Base-by-base conservation (phyloP, 2,113 vertebrate genomes). In the Etia nguti region DNA sequence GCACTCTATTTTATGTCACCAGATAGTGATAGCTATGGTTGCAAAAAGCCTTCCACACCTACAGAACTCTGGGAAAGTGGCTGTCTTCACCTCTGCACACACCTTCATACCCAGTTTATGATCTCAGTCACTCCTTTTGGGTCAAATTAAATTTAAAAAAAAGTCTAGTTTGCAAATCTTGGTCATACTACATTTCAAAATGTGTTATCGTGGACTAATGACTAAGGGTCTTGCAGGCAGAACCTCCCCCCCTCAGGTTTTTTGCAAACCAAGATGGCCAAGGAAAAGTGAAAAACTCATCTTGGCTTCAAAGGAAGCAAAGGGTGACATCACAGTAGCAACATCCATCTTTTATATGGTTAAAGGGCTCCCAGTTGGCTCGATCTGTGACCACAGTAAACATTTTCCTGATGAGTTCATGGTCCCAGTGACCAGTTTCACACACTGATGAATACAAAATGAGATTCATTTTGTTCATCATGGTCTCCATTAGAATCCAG, bases 401-500 rank as follows among this genome's bases (percentile, higher is more conserved):
- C 36, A 70, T 4, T 10, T 70, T 70, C 38, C 65, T 75, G 41
- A 18, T 73, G 22, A 26, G 22, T 6, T 48, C 68, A 26, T 18
- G 68, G 24, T 46, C 22, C 41, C 36, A 26, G 65, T 41, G 12
- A 7, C 20, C 16, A 41, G 0, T 48, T 48, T 48, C 15, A 75
- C 41, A 29, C 46, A 29, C 22, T 31, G 46, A 29, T 6, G 1
- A 75, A 48, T 1, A 12, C 43, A 75, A 75, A 48, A 29, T 4
- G 4, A 50, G 6, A 29, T 75, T 75, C 2, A 48, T 75, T 5
- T 48, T 54, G 1, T 48, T 46, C 22, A 75, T 75, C 24, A 0
- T 2, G 1, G 24, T 75, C 70, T 20, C 43, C 24, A 0, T 18
- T 29, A 29, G 0, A 4, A 11, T 75, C 0, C 43, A 50, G 43